A percentile compares a stretch with the other conserved stretches of the same genome.
Conservation (phyloP, 92 coral and sea anemone genomes). For the Siderastrea siderea region DNA sequence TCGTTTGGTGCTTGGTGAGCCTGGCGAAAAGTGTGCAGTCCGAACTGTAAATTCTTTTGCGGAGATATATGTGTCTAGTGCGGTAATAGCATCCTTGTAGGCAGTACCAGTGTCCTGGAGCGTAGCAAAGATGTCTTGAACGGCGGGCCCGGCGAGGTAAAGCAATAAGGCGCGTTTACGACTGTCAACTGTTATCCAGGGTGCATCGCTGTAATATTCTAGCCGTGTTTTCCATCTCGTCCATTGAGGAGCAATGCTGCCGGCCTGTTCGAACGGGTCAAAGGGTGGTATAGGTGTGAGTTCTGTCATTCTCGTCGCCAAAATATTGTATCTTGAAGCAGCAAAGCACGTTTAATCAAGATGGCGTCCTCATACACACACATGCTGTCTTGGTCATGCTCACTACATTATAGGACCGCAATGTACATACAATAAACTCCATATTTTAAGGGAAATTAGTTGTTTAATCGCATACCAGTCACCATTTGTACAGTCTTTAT, state of each 20-base stretch:
- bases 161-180: constrained; percentile 60
- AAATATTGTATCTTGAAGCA: not conserved
- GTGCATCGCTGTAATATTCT: not conserved
- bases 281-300: not conserved
- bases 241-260: too few relatives aligned
- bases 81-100: too few relatives aligned
- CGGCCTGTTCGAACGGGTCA: too few relatives aligned
- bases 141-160: constrained; percentile 57
- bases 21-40: too few relatives aligned
- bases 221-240: too few relatives aligned
- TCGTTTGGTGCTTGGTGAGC: too few relatives aligned
- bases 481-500: too few relatives aligned
- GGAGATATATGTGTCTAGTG: too few relatives aligned
- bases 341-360: not conserved
- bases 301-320: constrained; percentile 4
- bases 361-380: not conserved
- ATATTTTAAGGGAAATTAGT: too few relatives aligned
- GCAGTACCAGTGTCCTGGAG: constrained; percentile 20
- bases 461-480: too few relatives aligned
- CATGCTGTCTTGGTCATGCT: not conserved
- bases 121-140: constrained; percentile 55
- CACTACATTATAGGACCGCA: not conserved
- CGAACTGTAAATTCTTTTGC: too few relatives aligned
- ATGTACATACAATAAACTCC: not conserved
- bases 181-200: constrained; percentile 9